Conservation (phyloP, 2,113 vertebrate species). For the Alces alces region DNA sequence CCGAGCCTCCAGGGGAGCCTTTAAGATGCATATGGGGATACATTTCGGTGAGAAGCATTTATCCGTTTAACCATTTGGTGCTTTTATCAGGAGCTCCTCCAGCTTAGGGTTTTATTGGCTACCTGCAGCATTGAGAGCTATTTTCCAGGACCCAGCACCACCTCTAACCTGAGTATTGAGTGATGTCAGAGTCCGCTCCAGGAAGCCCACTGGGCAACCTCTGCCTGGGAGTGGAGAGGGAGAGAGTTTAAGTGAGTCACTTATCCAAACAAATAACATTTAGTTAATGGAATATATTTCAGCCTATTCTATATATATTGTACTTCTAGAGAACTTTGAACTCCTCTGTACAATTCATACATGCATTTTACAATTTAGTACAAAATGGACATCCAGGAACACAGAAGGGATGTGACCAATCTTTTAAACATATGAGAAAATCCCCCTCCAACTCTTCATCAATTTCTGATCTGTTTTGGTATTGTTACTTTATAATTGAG, state of each 20-base stretch:
- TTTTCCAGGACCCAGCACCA: background rate
- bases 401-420: background rate
- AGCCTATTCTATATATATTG: background rate
- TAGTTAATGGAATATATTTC: background rate
- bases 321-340: background rate
- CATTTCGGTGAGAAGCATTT: background rate
- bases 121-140: background rate
- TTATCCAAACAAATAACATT: background rate
- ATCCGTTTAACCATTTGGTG: background rate
- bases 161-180: background rate
- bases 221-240: background rate
- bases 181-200: background rate
- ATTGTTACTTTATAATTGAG: background rate
- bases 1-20: background rate
- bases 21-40: background rate
- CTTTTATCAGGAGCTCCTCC: background rate
- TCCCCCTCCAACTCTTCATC: background rate
- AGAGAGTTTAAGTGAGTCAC: background rate
- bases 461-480: background rate
- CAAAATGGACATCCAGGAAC: background rate
- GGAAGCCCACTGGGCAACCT: background rate
- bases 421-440: slow-evolving; percentile 4
- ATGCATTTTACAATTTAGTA: background rate
- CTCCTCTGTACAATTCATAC: background rate
- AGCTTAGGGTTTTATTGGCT: background rate